These are phyloP conservation scores for Pongo abelii DNA, from an alignment of 2,113 vertebrate genomes.

Conservation along the genomic window DNA sequence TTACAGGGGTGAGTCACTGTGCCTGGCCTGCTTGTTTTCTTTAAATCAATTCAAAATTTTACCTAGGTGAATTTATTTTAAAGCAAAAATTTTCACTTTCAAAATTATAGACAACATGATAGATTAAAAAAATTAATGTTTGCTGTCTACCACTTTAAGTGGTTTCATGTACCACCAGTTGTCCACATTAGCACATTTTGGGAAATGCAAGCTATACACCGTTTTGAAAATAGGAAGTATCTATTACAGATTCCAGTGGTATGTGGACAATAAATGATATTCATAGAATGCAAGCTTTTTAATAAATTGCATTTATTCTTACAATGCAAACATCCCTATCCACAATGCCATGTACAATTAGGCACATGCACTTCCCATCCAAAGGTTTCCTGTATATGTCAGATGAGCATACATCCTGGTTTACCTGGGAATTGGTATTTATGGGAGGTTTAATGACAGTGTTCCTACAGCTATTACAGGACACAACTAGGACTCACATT, in stretches of 20 bases:
- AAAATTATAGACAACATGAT: background rate
- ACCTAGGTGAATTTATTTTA: background rate
- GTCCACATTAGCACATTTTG: background rate
- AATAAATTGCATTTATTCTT: background rate
- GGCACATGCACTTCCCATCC: background rate
- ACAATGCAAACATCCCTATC: background rate
- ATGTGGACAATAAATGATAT: background rate
- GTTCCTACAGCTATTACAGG: background rate
- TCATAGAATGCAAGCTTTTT: background rate
- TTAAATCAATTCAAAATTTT: conserved; percentile 8
- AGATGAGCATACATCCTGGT: background rate
- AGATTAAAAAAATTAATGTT: background rate
- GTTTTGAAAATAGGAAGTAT: background rate
- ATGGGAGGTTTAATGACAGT: background rate
- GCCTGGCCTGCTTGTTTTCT: background rate
- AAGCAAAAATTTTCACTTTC: conserved; percentile 4
- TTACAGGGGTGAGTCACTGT: too few species aligned
- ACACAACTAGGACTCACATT: background rate
- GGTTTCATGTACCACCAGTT: background rate
- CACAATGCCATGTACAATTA: background rate
- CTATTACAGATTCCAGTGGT: background rate
- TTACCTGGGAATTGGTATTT: background rate
- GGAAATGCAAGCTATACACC: background rate
- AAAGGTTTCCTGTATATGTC: background rate
- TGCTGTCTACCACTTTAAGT: background rate